A percentile compares a stretch with the other conserved stretches of the same genome.
Evolutionary conservation across 2,888 invertebrate species (phyloP).

Genomic region (Eristalinus aeneus): DNA sequence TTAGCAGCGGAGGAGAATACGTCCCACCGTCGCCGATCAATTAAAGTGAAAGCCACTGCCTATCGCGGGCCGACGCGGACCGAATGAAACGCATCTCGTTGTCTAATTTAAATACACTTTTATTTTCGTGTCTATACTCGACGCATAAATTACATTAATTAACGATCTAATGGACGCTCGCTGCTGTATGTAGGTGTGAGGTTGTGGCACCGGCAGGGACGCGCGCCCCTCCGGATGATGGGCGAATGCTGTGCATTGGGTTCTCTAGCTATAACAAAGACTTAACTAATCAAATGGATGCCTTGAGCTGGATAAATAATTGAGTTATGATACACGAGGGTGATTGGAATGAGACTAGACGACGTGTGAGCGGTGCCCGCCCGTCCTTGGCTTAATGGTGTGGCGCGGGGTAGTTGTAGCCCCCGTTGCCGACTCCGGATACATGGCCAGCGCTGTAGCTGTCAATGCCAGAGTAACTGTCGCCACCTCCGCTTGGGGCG

Average conservation of each 20-base stretch:
- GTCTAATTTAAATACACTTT: slow-evolving; percentile 26
- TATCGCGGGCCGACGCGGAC: neutral
- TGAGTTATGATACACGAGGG: slow-evolving; percentile 55
- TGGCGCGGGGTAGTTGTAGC: slow-evolving; percentile 74
- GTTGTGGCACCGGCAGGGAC: slow-evolving; percentile 10
- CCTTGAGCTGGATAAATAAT: slow-evolving; percentile 64
- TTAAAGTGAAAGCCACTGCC: slow-evolving; percentile 61
- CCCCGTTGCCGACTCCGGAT: slow-evolving; percentile 74
- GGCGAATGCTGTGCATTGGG: slow-evolving; percentile 41
- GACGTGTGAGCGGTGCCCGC: slow-evolving; percentile 45
- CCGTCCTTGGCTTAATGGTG: slow-evolving; percentile 68
- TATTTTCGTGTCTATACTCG: slow-evolving; percentile 39
- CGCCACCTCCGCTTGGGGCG: slow-evolving; percentile 43
- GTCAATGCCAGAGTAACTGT: slow-evolving; percentile 76
- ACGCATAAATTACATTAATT: slow-evolving; percentile 65
- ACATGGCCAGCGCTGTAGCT: slow-evolving; percentile 77
- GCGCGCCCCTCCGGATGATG: slow-evolving; percentile 6
- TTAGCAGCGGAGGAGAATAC: slow-evolving; percentile 9
- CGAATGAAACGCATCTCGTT: slow-evolving; percentile 43
- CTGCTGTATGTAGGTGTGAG: slow-evolving; percentile 7
- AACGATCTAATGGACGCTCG: slow-evolving; percentile 47
- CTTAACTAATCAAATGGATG: slow-evolving; percentile 47
- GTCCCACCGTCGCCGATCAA: neutral
- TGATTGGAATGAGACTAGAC: slow-evolving; percentile 68
- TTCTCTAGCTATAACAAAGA: slow-evolving; percentile 47